phyloP scores from a whole-genome alignment of 2,113 vertebrate genomes.

The Anguilla rostrata region DNA sequence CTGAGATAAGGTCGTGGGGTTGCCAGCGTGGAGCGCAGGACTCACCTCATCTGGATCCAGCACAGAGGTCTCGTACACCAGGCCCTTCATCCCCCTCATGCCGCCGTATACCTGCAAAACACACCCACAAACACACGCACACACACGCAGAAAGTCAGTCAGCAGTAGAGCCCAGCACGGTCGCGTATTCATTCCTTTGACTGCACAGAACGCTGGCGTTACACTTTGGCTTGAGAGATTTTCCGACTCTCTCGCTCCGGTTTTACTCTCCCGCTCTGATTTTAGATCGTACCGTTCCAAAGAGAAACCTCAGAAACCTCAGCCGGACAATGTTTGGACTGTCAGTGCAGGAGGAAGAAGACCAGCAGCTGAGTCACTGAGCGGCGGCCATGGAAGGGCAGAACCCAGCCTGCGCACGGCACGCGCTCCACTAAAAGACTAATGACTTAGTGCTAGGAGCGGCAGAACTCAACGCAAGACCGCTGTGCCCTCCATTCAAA shows the following conservation, averaged over 20 bases:
- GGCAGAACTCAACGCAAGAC: background rate
- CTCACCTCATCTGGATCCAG: slow-evolving; percentile 94
- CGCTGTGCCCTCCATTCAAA: background rate
- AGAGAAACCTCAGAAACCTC: too few relatives aligned
- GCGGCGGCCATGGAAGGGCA: background rate
- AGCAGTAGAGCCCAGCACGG: background rate
- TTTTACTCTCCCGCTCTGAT: too few relatives aligned
- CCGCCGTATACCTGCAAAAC: slow-evolving; percentile 85
- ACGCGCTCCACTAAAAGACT: background rate
- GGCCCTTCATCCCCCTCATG: slow-evolving; percentile 96
- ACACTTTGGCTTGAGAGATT: background rate
- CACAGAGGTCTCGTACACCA: slow-evolving; percentile 95
- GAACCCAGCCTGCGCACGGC: background rate
- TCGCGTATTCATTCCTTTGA: background rate
- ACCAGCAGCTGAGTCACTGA: too few relatives aligned
- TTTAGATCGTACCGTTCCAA: too few relatives aligned
- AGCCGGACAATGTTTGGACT: background rate
- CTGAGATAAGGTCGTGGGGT: background rate
- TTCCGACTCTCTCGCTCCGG: background rate
- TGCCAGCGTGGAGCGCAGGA: background rate
- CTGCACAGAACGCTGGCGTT: background rate
- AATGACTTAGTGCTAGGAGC: background rate
- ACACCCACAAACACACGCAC: background rate
- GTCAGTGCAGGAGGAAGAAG: too few relatives aligned
- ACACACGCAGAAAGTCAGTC: background rate